Percentiles rank a stretch among this genome's conserved stretches.
Evolutionary conservation across 2,888 invertebrate species (phyloP).

Genomic region (Nomada hirtipes): DNA sequence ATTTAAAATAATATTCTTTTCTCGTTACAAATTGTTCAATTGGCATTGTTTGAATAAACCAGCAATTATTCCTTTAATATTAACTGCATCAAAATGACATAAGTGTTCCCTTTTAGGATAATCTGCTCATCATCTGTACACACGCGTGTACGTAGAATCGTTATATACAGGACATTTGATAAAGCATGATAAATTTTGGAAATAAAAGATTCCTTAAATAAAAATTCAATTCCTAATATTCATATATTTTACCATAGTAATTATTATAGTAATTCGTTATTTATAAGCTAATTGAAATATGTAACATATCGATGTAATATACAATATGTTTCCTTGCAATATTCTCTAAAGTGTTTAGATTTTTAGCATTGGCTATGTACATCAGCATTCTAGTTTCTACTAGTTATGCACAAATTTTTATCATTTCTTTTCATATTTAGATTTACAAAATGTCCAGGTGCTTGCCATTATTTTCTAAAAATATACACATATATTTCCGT

Average conservation of each 20-base stretch:
- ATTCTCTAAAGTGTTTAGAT: not conserved
- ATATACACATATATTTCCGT: conserved; percentile 49
- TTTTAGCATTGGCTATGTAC: conserved; percentile 12
- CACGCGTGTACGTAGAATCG: conserved; percentile 36
- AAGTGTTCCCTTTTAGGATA: conserved; percentile 18
- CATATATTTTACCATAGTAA: not conserved
- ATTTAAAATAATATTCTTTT: conserved; percentile 32
- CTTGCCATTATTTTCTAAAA: conserved; percentile 28
- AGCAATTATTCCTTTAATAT: conserved; percentile 6
- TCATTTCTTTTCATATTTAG: conserved; percentile 21
- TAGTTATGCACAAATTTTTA: conserved; percentile 13
- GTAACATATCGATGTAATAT: conserved; percentile 8
- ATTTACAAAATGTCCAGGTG: conserved; percentile 42
- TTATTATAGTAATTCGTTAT: conserved; percentile 3
- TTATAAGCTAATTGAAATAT: conserved; percentile 4
- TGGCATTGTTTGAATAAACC: conserved; percentile 12
- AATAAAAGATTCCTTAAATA: conserved; percentile 44
- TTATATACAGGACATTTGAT: conserved; percentile 34
- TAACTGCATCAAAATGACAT: conserved; percentile 15
- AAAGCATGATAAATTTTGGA: conserved; percentile 53
- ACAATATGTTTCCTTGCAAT: not conserved
- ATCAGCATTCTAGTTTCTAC: conserved; percentile 14
- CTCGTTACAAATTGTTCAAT: conserved; percentile 18
- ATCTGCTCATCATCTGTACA: conserved; percentile 41
- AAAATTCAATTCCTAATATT: conserved; percentile 11